Evolutionary conservation across 1,140 invertebrate genomes (phyloP).

Genomic region (Drosophila ambigua): DNA sequence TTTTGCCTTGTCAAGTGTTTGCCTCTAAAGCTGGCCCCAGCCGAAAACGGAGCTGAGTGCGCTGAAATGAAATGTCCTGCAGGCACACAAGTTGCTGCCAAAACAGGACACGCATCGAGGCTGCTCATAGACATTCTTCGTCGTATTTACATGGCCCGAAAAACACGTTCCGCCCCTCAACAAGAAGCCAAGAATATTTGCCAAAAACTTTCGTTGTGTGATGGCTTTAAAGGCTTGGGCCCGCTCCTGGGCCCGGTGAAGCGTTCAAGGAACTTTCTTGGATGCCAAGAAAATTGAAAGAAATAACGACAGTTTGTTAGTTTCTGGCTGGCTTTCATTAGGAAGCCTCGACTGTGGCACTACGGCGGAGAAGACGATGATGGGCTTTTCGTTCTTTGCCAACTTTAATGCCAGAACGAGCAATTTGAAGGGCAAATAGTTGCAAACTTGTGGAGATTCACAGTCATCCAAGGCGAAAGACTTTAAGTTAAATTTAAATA

Average conservation of each 20-base stretch:
- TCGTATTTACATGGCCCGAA: slow-evolving; percentile 40
- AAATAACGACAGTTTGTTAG: slow-evolving; percentile 33
- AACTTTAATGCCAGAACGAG: slow-evolving; percentile 13
- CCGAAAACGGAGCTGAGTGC: slow-evolving; percentile 21
- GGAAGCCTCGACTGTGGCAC: not conserved
- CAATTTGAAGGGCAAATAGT: slow-evolving; percentile 4
- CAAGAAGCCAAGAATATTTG: slow-evolving; percentile 9
- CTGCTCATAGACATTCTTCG: slow-evolving; percentile 15
- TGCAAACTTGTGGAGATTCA: not conserved
- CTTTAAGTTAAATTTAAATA: too few species aligned
- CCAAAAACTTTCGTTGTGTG: slow-evolving; percentile 20
- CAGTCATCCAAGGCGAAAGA: too few species aligned
- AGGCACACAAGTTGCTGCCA: slow-evolving; percentile 29
- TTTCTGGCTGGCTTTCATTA: slow-evolving; percentile 31
- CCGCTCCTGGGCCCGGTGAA: not conserved
- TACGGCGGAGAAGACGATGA: too few species aligned
- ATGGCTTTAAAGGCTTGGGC: slow-evolving; percentile 33
- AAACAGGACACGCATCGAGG: slow-evolving; percentile 29
- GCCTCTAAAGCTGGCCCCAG: slow-evolving; percentile 7
- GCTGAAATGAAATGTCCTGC: slow-evolving; percentile 46
- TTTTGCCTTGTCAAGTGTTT: slow-evolving; percentile 61
- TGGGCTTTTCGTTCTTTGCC: not conserved
- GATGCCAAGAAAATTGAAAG: slow-evolving; percentile 23
- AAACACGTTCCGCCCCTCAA: slow-evolving; percentile 16
- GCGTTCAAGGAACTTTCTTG: slow-evolving; percentile 1